These are phyloP conservation scores for Chionodraco myersi DNA, from an alignment of 2,113 vertebrate species.

Conservation along the genomic window DNA sequence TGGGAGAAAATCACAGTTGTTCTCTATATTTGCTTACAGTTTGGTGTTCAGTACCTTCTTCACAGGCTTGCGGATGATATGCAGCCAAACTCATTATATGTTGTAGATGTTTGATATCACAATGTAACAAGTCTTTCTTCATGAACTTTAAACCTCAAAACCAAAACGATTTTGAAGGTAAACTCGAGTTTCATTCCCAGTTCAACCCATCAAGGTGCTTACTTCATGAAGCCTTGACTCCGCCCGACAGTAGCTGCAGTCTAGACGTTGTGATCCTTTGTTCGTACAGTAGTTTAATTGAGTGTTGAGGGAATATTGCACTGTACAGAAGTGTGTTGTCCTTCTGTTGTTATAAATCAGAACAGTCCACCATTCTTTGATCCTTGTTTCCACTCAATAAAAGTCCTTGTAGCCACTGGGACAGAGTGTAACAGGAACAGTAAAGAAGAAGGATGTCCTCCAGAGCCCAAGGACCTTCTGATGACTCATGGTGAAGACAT, in stretches of 20 bases:
- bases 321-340: not conserved
- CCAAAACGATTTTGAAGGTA: not conserved
- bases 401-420: no score
- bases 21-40: not conserved
- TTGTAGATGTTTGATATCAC: not conserved
- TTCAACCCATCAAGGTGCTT: constrained; percentile 45
- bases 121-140: not conserved
- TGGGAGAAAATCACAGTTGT: no score
- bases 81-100: not conserved
- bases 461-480: no score
- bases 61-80: not conserved
- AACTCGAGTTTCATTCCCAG: not conserved
- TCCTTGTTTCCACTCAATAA: not conserved
- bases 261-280: not conserved
- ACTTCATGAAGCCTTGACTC: constrained; percentile 6
- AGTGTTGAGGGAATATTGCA: constrained; percentile 35
- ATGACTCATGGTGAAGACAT: no score
- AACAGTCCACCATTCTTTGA: not conserved
- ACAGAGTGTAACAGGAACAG: no score
- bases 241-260: not conserved
- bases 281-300: constrained; percentile 36
- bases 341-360: not conserved
- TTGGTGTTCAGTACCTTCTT: not conserved
- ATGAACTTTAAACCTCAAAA: constrained; percentile 7
- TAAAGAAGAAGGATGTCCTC: no score